Evolutionary conservation across 2,113 vertebrate genomes (phyloP).

Genomic region (Lampris megalopsis): DNA sequence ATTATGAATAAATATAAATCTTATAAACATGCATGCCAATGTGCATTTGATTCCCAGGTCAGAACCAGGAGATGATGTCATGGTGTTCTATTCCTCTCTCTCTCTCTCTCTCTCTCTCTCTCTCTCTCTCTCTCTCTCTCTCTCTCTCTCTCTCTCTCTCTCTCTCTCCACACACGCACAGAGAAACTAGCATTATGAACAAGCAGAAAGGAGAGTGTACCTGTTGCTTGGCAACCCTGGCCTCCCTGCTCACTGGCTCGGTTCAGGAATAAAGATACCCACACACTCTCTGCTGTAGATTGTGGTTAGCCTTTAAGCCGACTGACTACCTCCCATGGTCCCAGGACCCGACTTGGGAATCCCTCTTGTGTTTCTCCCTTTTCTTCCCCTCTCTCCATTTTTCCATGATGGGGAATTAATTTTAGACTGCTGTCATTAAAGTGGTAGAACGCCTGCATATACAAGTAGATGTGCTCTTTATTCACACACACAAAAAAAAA

Average conservation of each 20-base stretch:
- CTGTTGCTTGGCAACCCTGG: slow-evolving; percentile 82
- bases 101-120: too few relatives aligned
- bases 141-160: too few relatives aligned
- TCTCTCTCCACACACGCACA: slow-evolving; percentile 13
- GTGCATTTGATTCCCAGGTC: slow-evolving; percentile 31
- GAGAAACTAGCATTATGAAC: slow-evolving; percentile 57
- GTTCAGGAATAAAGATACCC: slow-evolving; percentile 43
- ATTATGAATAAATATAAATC: background rate
- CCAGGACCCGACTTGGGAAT: slow-evolving; percentile 6
- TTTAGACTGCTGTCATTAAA: too few relatives aligned
- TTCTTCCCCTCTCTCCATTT: too few relatives aligned
- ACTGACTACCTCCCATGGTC: slow-evolving; percentile 27
- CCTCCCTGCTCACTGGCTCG: slow-evolving; percentile 58
- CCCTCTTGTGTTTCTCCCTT: too few relatives aligned
- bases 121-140: too few relatives aligned
- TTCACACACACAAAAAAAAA: too few relatives aligned
- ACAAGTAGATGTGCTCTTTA: too few relatives aligned
- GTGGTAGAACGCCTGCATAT: too few relatives aligned
- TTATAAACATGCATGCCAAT: background rate
- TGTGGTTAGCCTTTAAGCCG: slow-evolving; percentile 38
- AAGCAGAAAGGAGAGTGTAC: slow-evolving; percentile 74
- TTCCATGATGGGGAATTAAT: too few relatives aligned
- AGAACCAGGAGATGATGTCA: slow-evolving; percentile 37
- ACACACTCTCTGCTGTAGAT: slow-evolving; percentile 35
- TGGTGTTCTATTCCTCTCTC: slow-evolving; percentile 22